These are phyloP conservation scores for Tursiops truncatus DNA, from an alignment of 2,113 vertebrate genomes.

Conservation along the genomic window DNA sequence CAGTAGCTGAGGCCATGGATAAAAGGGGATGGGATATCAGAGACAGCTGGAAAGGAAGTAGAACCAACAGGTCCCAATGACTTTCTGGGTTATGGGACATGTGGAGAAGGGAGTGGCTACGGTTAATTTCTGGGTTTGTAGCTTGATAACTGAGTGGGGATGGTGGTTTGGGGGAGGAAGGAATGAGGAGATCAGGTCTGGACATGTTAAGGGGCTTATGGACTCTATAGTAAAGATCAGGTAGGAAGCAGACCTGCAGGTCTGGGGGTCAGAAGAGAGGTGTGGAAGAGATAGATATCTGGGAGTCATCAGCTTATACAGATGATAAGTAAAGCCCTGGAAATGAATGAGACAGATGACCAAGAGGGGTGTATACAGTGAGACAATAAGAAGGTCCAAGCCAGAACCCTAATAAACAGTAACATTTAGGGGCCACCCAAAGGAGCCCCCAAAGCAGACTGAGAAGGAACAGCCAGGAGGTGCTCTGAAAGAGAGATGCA, in stretches of 20 bases:
- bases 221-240: background rate
- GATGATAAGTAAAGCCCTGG: background rate
- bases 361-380: background rate
- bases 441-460: background rate
- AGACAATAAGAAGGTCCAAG: background rate
- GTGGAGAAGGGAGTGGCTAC: background rate
- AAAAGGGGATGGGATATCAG: background rate
- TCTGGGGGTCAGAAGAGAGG: background rate
- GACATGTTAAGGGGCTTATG: background rate
- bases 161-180: background rate
- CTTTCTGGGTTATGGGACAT: background rate
- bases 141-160: background rate
- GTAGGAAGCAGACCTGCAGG: background rate
- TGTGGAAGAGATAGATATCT: constrained; percentile 4
- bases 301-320: background rate
- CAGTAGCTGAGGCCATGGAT: background rate
- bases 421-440: background rate
- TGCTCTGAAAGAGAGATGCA: background rate
- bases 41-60: background rate
- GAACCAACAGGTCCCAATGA: background rate
- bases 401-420: background rate
- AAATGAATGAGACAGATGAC: background rate
- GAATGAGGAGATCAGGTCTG: constrained; percentile 22
- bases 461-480: background rate
- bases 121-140: constrained; percentile 1